Evolutionary conservation across 1,140 invertebrate species (phyloP).

Genomic region (Drosophila watanabei): DNA sequence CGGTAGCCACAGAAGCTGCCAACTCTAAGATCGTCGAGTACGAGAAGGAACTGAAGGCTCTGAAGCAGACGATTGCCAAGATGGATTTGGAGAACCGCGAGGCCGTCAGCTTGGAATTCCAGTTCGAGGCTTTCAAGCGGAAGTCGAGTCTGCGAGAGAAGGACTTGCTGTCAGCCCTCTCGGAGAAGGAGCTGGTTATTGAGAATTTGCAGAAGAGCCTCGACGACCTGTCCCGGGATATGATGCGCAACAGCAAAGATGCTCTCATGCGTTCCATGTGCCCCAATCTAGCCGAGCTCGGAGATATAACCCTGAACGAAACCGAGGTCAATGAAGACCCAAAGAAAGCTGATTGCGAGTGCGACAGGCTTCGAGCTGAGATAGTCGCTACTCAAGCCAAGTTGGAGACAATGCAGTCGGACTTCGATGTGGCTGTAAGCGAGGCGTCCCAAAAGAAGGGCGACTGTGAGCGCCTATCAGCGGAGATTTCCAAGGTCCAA

Average conservation of each 20-base stretch:
- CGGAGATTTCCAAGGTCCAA: slow-evolving; percentile 29
- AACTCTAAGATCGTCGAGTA: slow-evolving; percentile 48
- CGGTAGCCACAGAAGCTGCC: slow-evolving; percentile 30
- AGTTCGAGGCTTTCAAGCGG: slow-evolving; percentile 69
- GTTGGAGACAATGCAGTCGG: slow-evolving; percentile 50
- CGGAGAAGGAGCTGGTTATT: slow-evolving; percentile 68
- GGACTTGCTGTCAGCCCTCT: slow-evolving; percentile 70
- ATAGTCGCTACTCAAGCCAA: slow-evolving; percentile 34
- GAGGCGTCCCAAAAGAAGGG: slow-evolving; percentile 37
- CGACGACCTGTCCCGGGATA: slow-evolving; percentile 35
- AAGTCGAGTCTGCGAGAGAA: slow-evolving; percentile 72
- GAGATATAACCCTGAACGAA: slow-evolving; percentile 32
- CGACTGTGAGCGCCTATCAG: slow-evolving; percentile 40
- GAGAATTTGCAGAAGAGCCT: slow-evolving; percentile 50
- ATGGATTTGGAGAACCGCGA: slow-evolving; percentile 79
- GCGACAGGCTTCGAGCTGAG: slow-evolving; percentile 53
- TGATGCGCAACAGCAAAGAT: slow-evolving; percentile 66
- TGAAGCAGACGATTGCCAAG: slow-evolving; percentile 53
- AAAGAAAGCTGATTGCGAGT: slow-evolving; percentile 42
- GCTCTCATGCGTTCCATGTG: slow-evolving; percentile 62
- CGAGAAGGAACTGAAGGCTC: slow-evolving; percentile 49
- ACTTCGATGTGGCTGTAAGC: slow-evolving; percentile 29
- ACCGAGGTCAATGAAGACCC: slow-evolving; percentile 38
- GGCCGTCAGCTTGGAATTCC: slow-evolving; percentile 73
- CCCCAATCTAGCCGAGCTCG: background rate